Evolutionary conservation across 2,113 vertebrate genomes (phyloP), one percentile per base, ranked within the genome.

Genomic region (Phylloscopus trochiloides): DNA sequence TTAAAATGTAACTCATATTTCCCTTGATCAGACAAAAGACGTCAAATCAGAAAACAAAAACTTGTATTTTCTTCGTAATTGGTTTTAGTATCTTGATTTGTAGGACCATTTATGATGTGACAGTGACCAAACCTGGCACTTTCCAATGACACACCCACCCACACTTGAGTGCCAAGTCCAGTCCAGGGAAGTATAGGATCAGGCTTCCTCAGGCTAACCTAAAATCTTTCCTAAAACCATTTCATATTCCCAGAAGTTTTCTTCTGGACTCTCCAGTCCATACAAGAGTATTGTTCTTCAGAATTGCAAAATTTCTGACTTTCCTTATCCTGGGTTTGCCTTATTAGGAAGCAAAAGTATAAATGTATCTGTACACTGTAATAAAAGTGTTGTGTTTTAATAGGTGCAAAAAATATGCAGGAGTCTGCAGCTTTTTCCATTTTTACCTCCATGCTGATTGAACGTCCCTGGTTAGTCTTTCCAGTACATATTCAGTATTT

Each of bases 151-250:
- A 48, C 12, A 34, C 3, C 3, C 4, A 6, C 17, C 12, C 19
- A 19, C 3, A 6, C 15, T 0, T 2, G 0, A 25, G 21, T 17
- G 20, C 18, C 26, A 47, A 86, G 52, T 48, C 8, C 24, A 59
- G 1, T 38, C 8, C 7, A 20, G 26, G 12, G 45, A 54, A 34
- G 10, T 17, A 12, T 0, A 61, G 24, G 68, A 17, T 19, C 40
- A 74, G 32, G 2, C 7, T 42, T 88, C 57, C 43, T 85, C 24
- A 43, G 14, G 8, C 12, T 80, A 28, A 50, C 28, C 25, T 66
- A 48, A 76, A 88, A 65, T 65, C 9, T 48, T 40, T 52, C 21
- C 45, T 43, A 50, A 75, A 57, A 43, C 3, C 50, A 34, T 50
- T 90, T 52, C 24, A 25, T 21, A 15, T 36, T 74, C 22, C 24